Evolutionary conservation across 2,888 invertebrate genomes (phyloP).

Genomic region (Temnothorax rugatulus): DNA sequence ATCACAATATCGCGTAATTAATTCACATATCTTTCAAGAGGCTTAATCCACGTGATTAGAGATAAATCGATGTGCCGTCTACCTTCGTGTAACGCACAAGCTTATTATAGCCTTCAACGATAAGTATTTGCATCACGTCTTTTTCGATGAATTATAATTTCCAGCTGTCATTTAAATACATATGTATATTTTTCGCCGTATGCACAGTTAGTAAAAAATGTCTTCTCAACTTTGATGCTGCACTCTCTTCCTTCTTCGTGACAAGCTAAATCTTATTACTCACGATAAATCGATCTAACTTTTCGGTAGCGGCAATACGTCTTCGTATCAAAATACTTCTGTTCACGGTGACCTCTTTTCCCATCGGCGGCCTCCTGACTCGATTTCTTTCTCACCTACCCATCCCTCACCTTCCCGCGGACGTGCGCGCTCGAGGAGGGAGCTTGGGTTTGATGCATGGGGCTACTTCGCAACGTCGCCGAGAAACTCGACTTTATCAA

Average conservation of each 20-base stretch:
- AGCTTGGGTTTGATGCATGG: slow-evolving; percentile 56
- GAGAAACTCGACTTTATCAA: slow-evolving; percentile 56
- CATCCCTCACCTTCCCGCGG: slow-evolving; percentile 41
- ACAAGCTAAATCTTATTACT: slow-evolving; percentile 45
- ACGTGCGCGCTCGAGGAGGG: slow-evolving; percentile 33
- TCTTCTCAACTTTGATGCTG: background rate
- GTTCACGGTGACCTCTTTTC: slow-evolving; percentile 42
- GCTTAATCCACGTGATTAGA: background rate
- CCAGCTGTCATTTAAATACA: background rate
- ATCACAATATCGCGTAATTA: background rate
- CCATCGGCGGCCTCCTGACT: slow-evolving; percentile 41
- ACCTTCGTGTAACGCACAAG: background rate
- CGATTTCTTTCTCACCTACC: slow-evolving; percentile 41
- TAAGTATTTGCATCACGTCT: background rate
- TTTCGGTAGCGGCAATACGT: slow-evolving; percentile 44
- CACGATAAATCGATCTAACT: slow-evolving; percentile 51
- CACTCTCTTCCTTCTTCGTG: background rate
- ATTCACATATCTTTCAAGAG: background rate
- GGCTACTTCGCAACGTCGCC: slow-evolving; percentile 48
- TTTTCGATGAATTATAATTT: background rate
- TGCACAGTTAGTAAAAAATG: slow-evolving; percentile 12
- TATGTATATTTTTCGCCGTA: background rate
- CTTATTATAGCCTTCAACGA: background rate
- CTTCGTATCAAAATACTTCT: slow-evolving; percentile 59
- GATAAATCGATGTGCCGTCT: background rate